Base-by-base conservation (phyloP, 92 coral and sea anemone genomes). In the Nematostella vectensis region DNA sequence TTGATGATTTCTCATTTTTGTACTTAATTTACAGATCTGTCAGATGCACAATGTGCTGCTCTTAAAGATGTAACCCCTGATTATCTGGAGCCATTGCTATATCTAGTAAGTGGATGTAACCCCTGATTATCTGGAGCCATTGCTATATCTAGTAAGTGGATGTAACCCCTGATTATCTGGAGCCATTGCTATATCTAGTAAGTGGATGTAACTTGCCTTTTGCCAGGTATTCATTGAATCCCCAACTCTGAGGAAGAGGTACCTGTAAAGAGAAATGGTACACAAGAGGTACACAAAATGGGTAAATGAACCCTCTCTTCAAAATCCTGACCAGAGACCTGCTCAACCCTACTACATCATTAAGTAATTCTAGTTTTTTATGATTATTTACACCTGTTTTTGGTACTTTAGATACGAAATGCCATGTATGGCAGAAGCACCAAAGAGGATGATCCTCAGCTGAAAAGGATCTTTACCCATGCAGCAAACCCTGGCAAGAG, bases 101-200 rank as follows among this genome's bases (percentile, higher is more conserved):
- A 80, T 59, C 44, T 85, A 70, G 95, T 85, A 75, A 37, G 93
- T 68, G 25, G 24, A 25, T 10, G 42, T 4, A 8, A 71, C 78
- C 23, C 40, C 74, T 3, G 77, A 80, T 23, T 59, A 80, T 54
- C 62, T 63, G 50, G 95, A 85, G 16, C 95, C 83, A 22, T 63
- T 85, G 29, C 43, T 85, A 68, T 81, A 80, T 59, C 44, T 85
- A 70, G 95, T 85, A 75, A 37, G 93, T 68, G 25, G 74, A 71
- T 61, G 56, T 75, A 8, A 71, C 78, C 23, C 40, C 74, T 3
- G 77, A 80, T 23, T 59, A 80, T 54, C 62, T 63, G 50, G 95
- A 85, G 16, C 95, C 83, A 22, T 63, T 85, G 29, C 43, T 85
- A 68, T 81, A 80, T 59, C 44, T 85, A 70, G 95, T 85, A 75